Evolutionary conservation across 92 coral and sea anemone genomes (phyloP), one percentile per base, ranked within the genome.

Genomic region (Epizoanthus rinbou): DNA sequence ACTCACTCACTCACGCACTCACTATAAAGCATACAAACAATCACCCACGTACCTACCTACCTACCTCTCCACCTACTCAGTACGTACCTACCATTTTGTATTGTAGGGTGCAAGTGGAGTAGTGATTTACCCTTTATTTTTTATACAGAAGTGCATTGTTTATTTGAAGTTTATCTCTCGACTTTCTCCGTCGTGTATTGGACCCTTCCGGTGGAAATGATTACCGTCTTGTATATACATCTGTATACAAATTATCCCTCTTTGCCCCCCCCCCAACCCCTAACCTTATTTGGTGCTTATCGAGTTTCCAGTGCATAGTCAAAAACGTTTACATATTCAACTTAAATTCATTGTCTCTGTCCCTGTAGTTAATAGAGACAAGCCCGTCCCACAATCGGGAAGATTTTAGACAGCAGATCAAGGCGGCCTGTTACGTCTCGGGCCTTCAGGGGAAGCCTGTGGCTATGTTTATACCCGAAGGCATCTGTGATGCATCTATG

Each of bases 371-470:
- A 66, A 85, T 91, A 57, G 98, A 93, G 75, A 83, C 90, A 18
- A 85, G 82, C 72, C 90, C 76, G 52, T 85, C 84, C 75, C 95
- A 89, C 73, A 85, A 83, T 58, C 91, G 85, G 53, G 93, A 91
- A 16, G 94, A 94, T 5, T 86, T 93, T 8, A 91, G 99, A 67
- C 94, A 94, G 37, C 98, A 93, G 88, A 94, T 96, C 78, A 94
- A 94, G 79, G 87, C 90, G 57, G 99, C 98, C 14, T 83, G 94
- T 62, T 96, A 88, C 79, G 80, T 94, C 33, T 91, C 99, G 11
- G 98, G 99, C 15, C 78, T 96, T 11, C 97, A 92, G 78, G 99
- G 95, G 39, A 96, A 96, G 76, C 98, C 90, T 8, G 97, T 94
- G 21, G 93, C 92, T 14, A 73, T 96, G 83, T 90, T 91, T 66